Evolutionary conservation across 2,113 vertebrate species (phyloP), one percentile per base, ranked within the genome.

Genomic region (Cephalopholis sonnerati): DNA sequence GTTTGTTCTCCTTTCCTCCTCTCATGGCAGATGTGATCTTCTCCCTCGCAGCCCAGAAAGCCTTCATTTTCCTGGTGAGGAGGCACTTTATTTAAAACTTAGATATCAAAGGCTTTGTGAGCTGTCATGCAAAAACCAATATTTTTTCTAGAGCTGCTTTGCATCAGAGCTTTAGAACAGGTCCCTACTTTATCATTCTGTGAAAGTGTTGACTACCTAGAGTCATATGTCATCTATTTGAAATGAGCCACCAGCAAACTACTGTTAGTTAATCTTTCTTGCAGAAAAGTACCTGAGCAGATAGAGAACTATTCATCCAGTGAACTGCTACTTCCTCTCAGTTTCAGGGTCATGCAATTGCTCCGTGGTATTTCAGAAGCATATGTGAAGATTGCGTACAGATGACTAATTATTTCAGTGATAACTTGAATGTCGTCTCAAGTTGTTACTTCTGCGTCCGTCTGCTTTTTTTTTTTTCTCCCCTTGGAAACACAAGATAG

Each of bases 31-130:
- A 92, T 84, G 77, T 69, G 84, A 73, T 84, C 68, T 41, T 89
- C 83, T 81, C 57, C 77, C 81, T 77, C 24, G 61, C 81, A 83
- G 77, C 77, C 25, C 54, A 17, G 78, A 90, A 84, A 77, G 67
- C 75, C 25, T 82, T 80, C 74, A 74, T 86, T 68, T 82, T 87
- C 65, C 64, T 16, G 46, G 75, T 84, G 82, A 89, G 80, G 32
- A 80, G 74, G 79, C 61, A 77, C 82, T 89, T 93, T 80, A 36
- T 80, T 83, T 88, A 20, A 83, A 86, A 70, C 68, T 75, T 76
- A 59, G 25, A 51, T 62, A 78, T 77, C 10, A 71, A 27, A 64
- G 6, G n/a, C 81, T 25, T 73, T 74, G 32, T 39, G 25, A 27
- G 54, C 36, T 3, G 5, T 78, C 39, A 39, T 32, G 41, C 25